Base-by-base conservation (phyloP, 2,113 vertebrate species). In the Emydura subglobosa region DNA sequence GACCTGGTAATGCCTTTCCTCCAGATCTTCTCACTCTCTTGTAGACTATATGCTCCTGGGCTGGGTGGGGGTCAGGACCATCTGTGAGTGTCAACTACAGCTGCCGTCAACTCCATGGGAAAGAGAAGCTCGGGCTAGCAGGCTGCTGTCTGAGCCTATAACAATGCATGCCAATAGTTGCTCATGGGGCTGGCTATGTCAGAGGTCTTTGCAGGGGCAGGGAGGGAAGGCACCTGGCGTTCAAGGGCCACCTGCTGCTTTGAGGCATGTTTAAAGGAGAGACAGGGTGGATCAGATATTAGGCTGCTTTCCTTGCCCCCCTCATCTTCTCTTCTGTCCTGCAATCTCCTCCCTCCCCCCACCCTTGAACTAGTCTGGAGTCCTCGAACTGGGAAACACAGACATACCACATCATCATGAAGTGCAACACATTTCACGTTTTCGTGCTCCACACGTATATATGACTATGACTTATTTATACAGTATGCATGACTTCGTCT, bases 401-500 rank as follows among this genome's bases (percentile, higher is more conserved):
- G 29, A 21, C 61, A 51, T 44, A 29, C 89, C 79, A 65, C 68
- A 44, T 44, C 44, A 24, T 27, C 42, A 76, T 44, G 42, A 87
- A 55, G 86, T 27, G 57, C 82, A 88, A 24, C 68, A 91, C 65
- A 82, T 14, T 47, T 25, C 22, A 8, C 50, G 42, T 42, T 87
- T 47, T 49, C 8, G 27, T 49, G 0, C 57, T 74, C 7, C 79
- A 81, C 29, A 68, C 0, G 24, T 50, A 19, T 50, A 49, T 5
- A 19, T 79, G 76, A 29, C 74, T 16, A 74, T 42, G n/a, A 72
- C 12, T 89, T 34, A 11, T 42, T 78, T 59, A n/a, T 44, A 44
- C 0, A 0, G 88, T 82, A 68, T 14, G 10, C 34, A 34, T 72
- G 80, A 1, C 0, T 2, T 61, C 84, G 17, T 4, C 14, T 29